Evolutionary conservation across 2,113 vertebrate genomes (phyloP).

Genomic region (Machaerirhynchus nigripectus): DNA sequence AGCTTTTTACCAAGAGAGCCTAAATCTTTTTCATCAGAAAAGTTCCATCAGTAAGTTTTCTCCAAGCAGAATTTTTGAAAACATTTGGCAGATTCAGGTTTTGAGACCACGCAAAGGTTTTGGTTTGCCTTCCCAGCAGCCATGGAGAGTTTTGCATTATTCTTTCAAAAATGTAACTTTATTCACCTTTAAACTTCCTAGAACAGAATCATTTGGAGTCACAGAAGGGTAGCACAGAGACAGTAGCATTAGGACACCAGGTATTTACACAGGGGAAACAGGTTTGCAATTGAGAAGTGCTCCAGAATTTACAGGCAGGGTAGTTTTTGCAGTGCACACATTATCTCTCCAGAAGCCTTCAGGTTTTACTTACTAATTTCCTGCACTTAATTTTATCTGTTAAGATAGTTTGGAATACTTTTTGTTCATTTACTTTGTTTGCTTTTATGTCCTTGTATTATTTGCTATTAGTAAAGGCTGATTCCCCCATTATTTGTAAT

Average conservation of each 20-base stretch:
- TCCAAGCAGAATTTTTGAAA: background rate
- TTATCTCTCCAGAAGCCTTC: background rate
- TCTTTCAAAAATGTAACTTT: background rate
- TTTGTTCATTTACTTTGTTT: background rate
- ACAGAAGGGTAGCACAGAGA: background rate
- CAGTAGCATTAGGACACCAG: background rate
- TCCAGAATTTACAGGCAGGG: background rate
- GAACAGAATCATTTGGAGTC: background rate
- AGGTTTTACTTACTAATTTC: background rate
- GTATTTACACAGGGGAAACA: background rate
- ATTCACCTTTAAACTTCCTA: background rate
- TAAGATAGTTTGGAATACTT: background rate
- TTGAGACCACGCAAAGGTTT: background rate
- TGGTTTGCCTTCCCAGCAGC: background rate
- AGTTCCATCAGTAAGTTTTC: background rate
- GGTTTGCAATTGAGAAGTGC: background rate
- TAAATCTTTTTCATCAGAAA: background rate
- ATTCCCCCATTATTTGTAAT: slow-evolving; percentile 2
- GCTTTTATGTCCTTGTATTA: background rate
- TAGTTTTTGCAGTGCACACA: background rate
- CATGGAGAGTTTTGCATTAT: background rate
- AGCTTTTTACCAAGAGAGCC: background rate
- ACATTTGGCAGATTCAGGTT: background rate
- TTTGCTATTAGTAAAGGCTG: background rate
- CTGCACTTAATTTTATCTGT: background rate